Evolutionary conservation across 1,140 invertebrate genomes (phyloP), one percentile per base, ranked within the genome.

Genomic region (Euwallacea similis): DNA sequence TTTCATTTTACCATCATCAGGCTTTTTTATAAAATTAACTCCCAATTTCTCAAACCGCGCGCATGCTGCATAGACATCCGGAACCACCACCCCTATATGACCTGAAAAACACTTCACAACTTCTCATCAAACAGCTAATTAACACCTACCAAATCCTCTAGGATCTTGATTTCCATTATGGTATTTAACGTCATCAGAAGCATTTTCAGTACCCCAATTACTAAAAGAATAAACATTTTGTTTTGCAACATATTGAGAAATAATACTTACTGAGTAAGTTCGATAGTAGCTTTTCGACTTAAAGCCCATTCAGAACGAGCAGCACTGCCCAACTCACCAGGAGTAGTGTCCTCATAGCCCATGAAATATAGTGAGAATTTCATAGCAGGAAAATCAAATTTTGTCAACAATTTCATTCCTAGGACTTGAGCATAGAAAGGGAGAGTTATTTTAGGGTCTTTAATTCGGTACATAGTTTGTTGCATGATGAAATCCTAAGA

Each of bases 401-500:
- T 95, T 73, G 93, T 90, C 54, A 98, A 81, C 13, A 98, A 83
- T 4, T 88, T 90, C 95, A 98, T 97, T 11, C 96, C 96, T 6
- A 98, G 83, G 2, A 97, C 90, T 73, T 90, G 87, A 0, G 93
- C 93, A 81, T 98, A 98, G 81, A 98, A 98, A 42, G 94, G 91
- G 44, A 98, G 80, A 0, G 93, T 94, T 71, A 87, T 88, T 76
- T 88, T 87, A 1, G 95, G 94, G 81, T 98, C 95, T 81, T 97
- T 97, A 59, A 98, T 95, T 65, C 95, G 87, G 78, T 93, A 93
- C 96, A 98, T 98, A 7, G 95, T 97, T 87, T 98, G 95, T 85
- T 97, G 95, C 81, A 98, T 93, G 67, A 97, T 87, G 79, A 93
- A 97, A 62, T 94, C 92, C 90, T 63, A 65, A 54, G 42, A 73